Conservation (phyloP, 2,113 vertebrate species). For the Dryoscopus gambensis region DNA sequence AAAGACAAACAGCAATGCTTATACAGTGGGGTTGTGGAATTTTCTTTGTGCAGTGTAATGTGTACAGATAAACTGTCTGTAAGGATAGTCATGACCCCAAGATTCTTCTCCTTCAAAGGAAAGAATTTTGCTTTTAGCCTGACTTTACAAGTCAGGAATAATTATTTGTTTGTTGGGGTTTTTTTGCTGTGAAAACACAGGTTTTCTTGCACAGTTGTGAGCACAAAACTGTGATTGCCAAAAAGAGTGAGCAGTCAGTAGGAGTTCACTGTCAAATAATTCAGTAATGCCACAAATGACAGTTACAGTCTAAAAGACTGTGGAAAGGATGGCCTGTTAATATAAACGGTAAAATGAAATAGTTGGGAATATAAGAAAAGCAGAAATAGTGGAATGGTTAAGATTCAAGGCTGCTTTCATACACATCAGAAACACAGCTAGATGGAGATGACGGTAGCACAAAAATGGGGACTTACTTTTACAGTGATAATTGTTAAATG, state of each 20-base stretch:
- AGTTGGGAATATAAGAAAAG: not conserved
- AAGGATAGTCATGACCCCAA: not conserved
- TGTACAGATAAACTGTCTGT: fast-evolving
- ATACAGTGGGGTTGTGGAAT: not conserved
- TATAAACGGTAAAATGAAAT: not conserved
- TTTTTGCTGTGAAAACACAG: not conserved
- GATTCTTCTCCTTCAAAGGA: not conserved
- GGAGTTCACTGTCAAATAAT: not conserved
- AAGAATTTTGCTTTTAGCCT: not conserved
- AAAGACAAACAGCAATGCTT: not conserved
- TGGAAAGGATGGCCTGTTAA: not conserved
- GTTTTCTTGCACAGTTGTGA: not conserved
- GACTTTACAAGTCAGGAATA: not conserved
- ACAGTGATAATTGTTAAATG: not conserved
- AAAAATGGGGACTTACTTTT: not conserved
- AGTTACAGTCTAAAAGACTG: not conserved
- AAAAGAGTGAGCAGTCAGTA: not conserved
- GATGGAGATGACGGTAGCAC: not conserved
- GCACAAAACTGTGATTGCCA: not conserved
- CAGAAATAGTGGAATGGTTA: not conserved
- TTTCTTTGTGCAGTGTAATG: not conserved
- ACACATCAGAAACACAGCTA: not conserved
- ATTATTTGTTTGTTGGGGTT: not conserved
- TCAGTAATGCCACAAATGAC: not conserved
- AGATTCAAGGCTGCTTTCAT: not conserved